Evolutionary conservation across 92 coral and sea anemone species (phyloP).

Genomic region (Porites cylindrica): DNA sequence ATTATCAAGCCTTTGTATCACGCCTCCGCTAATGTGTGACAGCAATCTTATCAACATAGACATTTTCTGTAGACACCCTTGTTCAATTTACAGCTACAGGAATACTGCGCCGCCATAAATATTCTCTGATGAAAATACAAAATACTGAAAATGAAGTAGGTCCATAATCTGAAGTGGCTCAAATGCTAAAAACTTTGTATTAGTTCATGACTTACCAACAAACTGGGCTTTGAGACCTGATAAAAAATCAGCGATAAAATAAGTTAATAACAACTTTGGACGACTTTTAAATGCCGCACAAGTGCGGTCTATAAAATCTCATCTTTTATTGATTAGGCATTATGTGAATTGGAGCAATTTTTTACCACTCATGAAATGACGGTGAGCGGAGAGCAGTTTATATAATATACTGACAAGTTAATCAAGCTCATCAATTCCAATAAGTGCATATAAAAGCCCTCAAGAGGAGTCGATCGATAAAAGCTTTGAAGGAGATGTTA

Average conservation of each 20-base stretch:
- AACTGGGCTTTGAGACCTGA: conserved; percentile 46
- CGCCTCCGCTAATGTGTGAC: neutral
- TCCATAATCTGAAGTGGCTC: neutral
- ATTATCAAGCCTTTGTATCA: conserved; percentile 21
- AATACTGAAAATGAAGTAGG: neutral
- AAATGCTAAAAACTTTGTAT: conserved; percentile 13
- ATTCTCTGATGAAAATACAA: neutral
- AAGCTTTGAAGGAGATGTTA: neutral
- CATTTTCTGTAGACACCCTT: conserved; percentile 8
- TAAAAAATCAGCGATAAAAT: conserved; percentile 5
- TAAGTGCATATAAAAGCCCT: neutral
- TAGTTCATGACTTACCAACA: conserved; percentile 39
- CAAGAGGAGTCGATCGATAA: neutral
- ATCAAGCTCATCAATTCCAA: neutral
- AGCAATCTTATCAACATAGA: neutral
- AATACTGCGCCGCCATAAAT: conserved; percentile 1
- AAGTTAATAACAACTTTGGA: conserved; percentile 2
- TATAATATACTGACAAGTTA: neutral
- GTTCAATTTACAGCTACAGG: neutral
- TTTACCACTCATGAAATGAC: neutral
- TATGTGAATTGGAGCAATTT: neutral
- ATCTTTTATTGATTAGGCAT: neutral
- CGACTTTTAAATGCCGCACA: neutral
- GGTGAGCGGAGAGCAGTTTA: neutral
- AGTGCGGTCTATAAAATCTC: neutral